Base-by-base conservation (phyloP, 1,140 invertebrate genomes). In the Oedothorax gibbosus region DNA sequence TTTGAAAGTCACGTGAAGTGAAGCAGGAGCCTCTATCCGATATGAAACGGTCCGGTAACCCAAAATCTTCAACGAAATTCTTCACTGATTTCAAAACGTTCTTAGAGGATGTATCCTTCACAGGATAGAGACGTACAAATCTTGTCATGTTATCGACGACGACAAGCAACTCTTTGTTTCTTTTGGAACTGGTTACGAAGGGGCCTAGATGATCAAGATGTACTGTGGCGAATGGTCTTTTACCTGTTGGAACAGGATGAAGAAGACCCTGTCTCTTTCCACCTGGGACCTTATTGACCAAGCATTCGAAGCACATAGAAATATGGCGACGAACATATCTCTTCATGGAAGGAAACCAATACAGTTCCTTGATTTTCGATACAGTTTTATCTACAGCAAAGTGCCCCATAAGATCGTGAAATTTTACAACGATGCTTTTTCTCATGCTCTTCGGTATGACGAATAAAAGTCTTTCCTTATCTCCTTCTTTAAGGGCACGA, bases 261-360 rank as follows among this genome's bases (percentile, higher is more conserved):
- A 85, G 35, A 57, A 64, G 6, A 15, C 49, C 60, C 57, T 79
- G 78, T 68, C 69, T n/a, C 80, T 86, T 87, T 79, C 8, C 72
- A 15, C 62, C 60, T 21, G 56, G 69, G n/a, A 21, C 18, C 57
- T 77, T 69, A 69, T 85, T 82, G 2, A 56, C 56, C 35, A 78
- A 18, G 53, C 50, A 82, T 73, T 71, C n/a, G 20, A 85, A 85
- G 15, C 60, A 83, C 65, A 76, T 71, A 14, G 71, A 57, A 49
- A 60, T 57, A 20, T 84, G 62, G 15, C 49, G 49, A 56, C 54
- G 14, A 10, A 81, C 15, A n/a, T 84, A 80, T 11, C 57, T 5
- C 56, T 86, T 66, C 86, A 81, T 54, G 8, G 15, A 20, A 11
- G 54, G 50, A 53, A 86, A 60, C n/a, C 66, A 85, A 66, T 68